These are phyloP conservation scores for Falcaria lacertinaria DNA, from an alignment of 2,888 invertebrate genomes.

Conservation along the genomic window DNA sequence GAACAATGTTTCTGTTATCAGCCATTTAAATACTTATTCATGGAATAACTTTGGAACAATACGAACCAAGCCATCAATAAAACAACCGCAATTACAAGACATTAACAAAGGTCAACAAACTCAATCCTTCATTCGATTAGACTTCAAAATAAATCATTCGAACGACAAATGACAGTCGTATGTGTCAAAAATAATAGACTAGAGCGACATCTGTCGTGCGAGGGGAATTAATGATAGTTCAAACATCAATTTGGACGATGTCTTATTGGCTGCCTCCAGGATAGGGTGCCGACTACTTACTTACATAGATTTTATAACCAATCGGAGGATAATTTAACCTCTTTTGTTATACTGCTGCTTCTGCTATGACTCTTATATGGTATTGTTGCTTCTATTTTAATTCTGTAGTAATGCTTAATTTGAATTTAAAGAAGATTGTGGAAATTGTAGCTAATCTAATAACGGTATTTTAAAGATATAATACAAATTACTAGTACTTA, in stretches of 20 bases:
- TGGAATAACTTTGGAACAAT: not conserved
- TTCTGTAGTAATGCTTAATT: not conserved
- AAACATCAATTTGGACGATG: constrained; percentile 70
- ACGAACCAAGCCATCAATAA: constrained; percentile 5
- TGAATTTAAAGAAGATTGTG: too few species aligned
- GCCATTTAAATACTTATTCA: too few species aligned
- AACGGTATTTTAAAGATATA: too few species aligned
- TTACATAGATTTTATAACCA: constrained; percentile 31
- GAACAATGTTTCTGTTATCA: too few species aligned
- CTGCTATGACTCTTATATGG: too few species aligned
- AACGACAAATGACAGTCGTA: constrained; percentile 66
- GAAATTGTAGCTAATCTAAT: too few species aligned
- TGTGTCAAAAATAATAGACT: constrained; percentile 76
- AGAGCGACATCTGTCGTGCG: constrained; percentile 66
- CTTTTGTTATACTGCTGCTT: constrained; percentile 19
- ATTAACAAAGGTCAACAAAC: constrained; percentile 28
- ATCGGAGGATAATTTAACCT: constrained; percentile 39
- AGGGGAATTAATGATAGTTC: constrained; percentile 72
- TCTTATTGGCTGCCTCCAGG: constrained; percentile 62
- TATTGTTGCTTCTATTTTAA: not conserved
- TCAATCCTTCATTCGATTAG: constrained; percentile 46
- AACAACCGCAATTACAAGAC: constrained; percentile 15
- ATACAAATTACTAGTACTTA: too few species aligned
- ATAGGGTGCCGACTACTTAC: constrained; percentile 51
- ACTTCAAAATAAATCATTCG: constrained; percentile 49